A percentile compares a stretch with the other conserved stretches of the same genome.
Evolutionary conservation across 1,140 invertebrate genomes (phyloP).

Genomic region (Drosophila santomea): DNA sequence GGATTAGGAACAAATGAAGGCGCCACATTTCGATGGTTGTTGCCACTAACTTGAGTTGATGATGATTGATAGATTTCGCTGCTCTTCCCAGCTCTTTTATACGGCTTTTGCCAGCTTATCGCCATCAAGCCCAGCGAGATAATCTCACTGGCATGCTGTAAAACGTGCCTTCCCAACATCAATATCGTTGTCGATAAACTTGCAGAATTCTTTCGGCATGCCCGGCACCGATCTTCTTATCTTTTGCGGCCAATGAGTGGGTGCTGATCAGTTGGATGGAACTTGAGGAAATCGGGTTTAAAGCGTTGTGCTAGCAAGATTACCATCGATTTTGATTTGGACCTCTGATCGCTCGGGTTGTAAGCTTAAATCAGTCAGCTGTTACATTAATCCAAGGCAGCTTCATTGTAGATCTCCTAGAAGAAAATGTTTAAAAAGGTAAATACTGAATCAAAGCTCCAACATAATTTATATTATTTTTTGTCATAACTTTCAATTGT

Average conservation of each 20-base stretch:
- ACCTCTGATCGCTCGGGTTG: not conserved
- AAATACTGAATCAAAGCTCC: no score
- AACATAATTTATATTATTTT: no score
- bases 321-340: not conserved
- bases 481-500: no score
- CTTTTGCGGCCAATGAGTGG: conserved; percentile 6
- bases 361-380: not conserved
- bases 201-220: conserved; percentile 47
- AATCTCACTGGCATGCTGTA: conserved; percentile 32
- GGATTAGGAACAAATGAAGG: conserved; percentile 64
- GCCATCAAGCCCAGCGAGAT: not conserved
- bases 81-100: conserved; percentile 30
- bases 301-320: not conserved
- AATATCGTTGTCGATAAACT: conserved; percentile 8
- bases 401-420: not conserved
- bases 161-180: conserved; percentile 27
- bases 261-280: not conserved
- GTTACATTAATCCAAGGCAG: not conserved
- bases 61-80: conserved; percentile 35
- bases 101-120: conserved; percentile 20
- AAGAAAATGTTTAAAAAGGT: no score
- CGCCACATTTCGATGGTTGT: conserved; percentile 58
- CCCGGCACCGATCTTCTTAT: conserved; percentile 21
- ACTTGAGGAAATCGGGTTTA: conserved; percentile 8
- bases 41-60: conserved; percentile 1